Conservation (phyloP, 2,888 invertebrate genomes). For the Empis livida region DNA sequence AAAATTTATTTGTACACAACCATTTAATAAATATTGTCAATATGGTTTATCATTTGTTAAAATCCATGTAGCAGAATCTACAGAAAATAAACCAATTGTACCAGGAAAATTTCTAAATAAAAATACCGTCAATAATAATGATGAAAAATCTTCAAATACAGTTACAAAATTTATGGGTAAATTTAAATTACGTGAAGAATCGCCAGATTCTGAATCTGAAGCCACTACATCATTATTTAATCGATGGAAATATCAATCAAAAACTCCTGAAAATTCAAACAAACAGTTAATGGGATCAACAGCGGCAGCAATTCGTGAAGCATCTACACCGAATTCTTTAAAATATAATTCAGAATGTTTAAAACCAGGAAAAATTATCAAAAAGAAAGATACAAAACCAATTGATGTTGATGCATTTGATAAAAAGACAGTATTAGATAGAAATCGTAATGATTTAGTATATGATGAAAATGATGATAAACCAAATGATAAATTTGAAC, state of each 20-base stretch:
- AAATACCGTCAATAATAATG: background rate
- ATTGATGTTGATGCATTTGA: background rate
- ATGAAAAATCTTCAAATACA: no score
- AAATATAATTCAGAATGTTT: background rate
- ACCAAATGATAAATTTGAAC: slow-evolving; percentile 37
- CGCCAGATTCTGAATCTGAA: slow-evolving; percentile 42
- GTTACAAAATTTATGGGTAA: slow-evolving; percentile 28
- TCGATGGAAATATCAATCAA: slow-evolving; percentile 26
- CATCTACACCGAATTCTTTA: slow-evolving; percentile 17
- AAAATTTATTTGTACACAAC: slow-evolving; percentile 74
- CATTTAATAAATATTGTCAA: slow-evolving; percentile 65
- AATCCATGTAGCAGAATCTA: slow-evolving; percentile 38
- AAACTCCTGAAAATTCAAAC: background rate
- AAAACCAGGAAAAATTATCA: slow-evolving; percentile 1
- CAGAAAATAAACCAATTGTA: slow-evolving; percentile 12
- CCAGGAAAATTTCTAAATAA: slow-evolving; percentile 11
- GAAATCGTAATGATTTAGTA: slow-evolving; percentile 36
- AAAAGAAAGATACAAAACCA: background rate
- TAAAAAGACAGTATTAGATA: slow-evolving; percentile 16
- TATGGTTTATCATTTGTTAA: slow-evolving; percentile 75
- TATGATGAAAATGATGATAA: slow-evolving; percentile 39
- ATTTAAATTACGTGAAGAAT: slow-evolving; percentile 40
- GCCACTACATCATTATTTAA: slow-evolving; percentile 21
- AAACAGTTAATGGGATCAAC: slow-evolving; percentile 13
- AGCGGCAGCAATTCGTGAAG: slow-evolving; percentile 41